These are phyloP conservation scores for Solea solea DNA, from an alignment of 2,113 vertebrate genomes.

Conservation along the genomic window DNA sequence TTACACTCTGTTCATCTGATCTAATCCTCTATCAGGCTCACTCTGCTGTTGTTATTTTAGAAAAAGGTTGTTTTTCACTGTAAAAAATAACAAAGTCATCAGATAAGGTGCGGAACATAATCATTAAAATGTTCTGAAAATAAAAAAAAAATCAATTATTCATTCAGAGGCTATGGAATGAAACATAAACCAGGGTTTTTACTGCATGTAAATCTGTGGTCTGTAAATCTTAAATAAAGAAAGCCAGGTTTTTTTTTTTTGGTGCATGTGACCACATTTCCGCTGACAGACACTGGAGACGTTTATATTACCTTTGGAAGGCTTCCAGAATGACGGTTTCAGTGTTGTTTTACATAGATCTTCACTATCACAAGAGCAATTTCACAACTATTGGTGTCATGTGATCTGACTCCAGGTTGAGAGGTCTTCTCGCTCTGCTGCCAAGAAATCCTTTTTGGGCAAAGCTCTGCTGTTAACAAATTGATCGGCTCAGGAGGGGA, in stretches of 20 bases:
- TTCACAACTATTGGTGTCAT: neutral
- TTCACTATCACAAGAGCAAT: neutral
- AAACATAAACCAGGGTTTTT: slow-evolving; percentile 6
- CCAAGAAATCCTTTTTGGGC: slow-evolving; percentile 29
- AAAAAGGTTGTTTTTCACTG: slow-evolving; percentile 1
- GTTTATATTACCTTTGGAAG: neutral
- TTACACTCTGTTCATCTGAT: neutral
- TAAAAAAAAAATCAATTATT: too few species aligned
- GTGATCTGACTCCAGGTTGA: slow-evolving; percentile 7
- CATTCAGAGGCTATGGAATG: neutral
- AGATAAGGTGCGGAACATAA: too few species aligned
- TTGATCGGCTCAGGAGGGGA: slow-evolving; percentile 14
- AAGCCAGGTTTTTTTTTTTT: neutral
- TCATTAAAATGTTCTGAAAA: too few species aligned
- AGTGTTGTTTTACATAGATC: slow-evolving; percentile 5
- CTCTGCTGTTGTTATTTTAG: neutral
- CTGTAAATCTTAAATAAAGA: slow-evolving; percentile 17
- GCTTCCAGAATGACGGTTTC: neutral
- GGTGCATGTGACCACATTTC: neutral
- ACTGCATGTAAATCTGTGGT: neutral
- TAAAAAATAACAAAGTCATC: too few species aligned
- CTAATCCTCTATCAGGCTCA: neutral
- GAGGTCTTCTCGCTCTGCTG: slow-evolving; percentile 10
- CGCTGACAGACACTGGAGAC: neutral
- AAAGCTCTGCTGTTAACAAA: slow-evolving; percentile 34